Conservation (phyloP, 2,797 vertebrate species). For the Mus spretus region DNA sequence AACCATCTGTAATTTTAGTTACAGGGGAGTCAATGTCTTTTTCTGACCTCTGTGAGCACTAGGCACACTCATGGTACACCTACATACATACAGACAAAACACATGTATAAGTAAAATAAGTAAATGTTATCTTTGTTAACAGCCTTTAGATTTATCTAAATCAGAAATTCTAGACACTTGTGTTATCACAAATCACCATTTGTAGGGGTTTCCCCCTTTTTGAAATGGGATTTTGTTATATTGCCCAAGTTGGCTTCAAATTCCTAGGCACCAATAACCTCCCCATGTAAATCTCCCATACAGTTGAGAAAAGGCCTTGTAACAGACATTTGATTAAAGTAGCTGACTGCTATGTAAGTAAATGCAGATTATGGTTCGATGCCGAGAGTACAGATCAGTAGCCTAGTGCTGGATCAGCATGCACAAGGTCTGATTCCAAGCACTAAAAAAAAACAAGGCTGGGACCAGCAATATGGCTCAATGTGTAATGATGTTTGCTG, state of each 20-base stretch:
- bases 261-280: not conserved
- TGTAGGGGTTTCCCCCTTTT: not conserved
- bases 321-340: not conserved
- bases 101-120: not conserved
- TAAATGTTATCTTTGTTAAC: not conserved
- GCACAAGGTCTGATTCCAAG: not conserved
- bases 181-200: not conserved
- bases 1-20: not conserved
- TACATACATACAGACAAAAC: not conserved
- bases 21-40: not conserved
- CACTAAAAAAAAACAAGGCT: not conserved
- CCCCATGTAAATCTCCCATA: not conserved
- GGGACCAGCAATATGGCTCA: not conserved
- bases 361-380: not conserved
- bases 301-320: not conserved
- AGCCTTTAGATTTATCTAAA: conserved; percentile 18
- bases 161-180: not conserved
- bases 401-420: not conserved
- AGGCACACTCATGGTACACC: not conserved
- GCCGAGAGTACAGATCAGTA: not conserved
- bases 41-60: not conserved
- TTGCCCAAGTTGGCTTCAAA: not conserved
- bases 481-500: not conserved
- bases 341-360: not conserved
- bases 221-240: not conserved